These are phyloP conservation scores for Catagonus wagneri DNA, from an alignment of 2,113 vertebrate genomes.

Conservation along the genomic window DNA sequence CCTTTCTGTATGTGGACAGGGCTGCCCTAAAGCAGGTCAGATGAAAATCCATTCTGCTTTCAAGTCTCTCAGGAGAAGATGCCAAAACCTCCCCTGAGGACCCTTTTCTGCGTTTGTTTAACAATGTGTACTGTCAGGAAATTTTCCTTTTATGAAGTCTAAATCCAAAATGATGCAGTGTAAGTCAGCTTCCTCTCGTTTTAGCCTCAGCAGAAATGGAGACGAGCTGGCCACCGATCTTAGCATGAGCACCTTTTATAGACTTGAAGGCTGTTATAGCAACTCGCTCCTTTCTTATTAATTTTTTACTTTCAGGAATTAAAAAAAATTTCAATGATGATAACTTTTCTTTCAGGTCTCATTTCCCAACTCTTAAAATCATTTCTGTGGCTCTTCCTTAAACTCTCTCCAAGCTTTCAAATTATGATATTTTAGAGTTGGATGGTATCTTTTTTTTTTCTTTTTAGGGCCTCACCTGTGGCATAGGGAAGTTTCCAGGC, in stretches of 20 bases:
- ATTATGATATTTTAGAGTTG: neutral
- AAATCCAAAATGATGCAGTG: neutral
- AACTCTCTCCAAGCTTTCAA: neutral
- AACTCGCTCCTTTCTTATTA: neutral
- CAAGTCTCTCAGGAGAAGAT: neutral
- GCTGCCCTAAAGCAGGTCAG: neutral
- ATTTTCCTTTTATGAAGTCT: neutral
- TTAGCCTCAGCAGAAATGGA: neutral
- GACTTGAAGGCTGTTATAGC: accelerated
- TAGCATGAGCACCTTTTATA: accelerated
- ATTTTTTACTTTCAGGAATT: neutral
- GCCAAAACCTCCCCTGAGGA: neutral
- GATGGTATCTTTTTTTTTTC: neutral
- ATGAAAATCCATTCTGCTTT: conserved; percentile 14
- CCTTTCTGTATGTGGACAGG: neutral
- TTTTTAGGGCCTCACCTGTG: too few species aligned
- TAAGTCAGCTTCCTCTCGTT: neutral
- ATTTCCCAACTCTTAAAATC: neutral
- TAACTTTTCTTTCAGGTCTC: conserved; percentile 12
- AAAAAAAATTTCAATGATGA: neutral
- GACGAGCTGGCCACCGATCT: neutral
- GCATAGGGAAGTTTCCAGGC: too few species aligned
- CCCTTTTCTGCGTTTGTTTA: neutral
- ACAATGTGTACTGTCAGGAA: conserved; percentile 4
- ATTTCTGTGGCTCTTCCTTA: neutral